Conservation (phyloP, 1,140 invertebrate species). For the Ceratitis capitata region DNA sequence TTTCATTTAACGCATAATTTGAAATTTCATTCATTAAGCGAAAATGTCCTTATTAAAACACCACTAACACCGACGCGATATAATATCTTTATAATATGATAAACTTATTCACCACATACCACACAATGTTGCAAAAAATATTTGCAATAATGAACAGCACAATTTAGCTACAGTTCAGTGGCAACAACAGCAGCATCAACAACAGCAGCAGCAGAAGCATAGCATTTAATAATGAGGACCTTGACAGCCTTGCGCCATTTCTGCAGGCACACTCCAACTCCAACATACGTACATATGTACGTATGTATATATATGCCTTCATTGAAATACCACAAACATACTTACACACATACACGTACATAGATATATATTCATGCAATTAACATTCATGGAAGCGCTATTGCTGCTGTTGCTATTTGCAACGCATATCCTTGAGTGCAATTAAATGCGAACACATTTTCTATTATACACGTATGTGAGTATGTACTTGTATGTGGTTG, state of each 20-base stretch:
- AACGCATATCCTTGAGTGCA: conserved; percentile 4
- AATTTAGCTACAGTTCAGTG: neutral
- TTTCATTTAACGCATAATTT: neutral
- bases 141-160: conserved; percentile 13
- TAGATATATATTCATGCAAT: neutral
- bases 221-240: conserved; percentile 16
- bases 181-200: neutral
- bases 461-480: neutral
- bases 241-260: conserved; percentile 21
- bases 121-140: conserved; percentile 25
- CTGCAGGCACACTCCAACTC: neutral
- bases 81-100: neutral
- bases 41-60: neutral
- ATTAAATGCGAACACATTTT: conserved; percentile 5
- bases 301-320: neutral
- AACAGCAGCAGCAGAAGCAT: neutral
- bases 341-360: neutral
- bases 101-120: neutral
- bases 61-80: conserved; percentile 3
- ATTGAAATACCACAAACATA: neutral
- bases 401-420: conserved; percentile 2
- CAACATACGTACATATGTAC: neutral
- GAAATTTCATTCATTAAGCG: neutral
- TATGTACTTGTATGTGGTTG: neutral
- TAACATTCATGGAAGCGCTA: neutral